Conservation (phyloP, 2,113 vertebrate genomes). For the Nycticryphes semicollaris region DNA sequence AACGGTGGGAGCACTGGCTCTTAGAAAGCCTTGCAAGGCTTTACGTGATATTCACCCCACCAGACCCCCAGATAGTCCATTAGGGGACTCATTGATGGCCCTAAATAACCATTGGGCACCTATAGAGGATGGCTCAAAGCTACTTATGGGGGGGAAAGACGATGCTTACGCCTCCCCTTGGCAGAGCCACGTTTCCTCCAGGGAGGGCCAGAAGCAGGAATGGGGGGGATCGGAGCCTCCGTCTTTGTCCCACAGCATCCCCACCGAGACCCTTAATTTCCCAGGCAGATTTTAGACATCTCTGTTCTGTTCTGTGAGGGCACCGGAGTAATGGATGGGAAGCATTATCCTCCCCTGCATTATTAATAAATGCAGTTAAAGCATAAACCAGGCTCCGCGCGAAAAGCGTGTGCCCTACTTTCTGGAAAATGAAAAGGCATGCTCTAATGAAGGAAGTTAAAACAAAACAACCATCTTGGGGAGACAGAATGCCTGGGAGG, state of each 20-base stretch:
- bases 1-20: neutral
- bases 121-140: neutral
- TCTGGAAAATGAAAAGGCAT: neutral
- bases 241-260: neutral
- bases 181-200: fast-evolving
- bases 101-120: fast-evolving
- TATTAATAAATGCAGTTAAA: constrained; percentile 12
- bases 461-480: neutral
- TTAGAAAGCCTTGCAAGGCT: neutral
- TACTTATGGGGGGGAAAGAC: neutral
- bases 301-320: neutral
- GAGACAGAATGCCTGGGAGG: constrained; percentile 23
- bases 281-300: neutral
- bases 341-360: constrained; percentile 1
- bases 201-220: neutral
- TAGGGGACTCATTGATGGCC: neutral
- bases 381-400: neutral
- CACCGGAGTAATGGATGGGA: neutral
- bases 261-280: neutral
- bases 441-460: neutral
- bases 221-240: fast-evolving
- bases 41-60: neutral
- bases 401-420: constrained; percentile 22
- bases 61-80: neutral
- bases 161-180: neutral